Base-by-base conservation (phyloP, 1,140 invertebrate genomes). In the Brachionus sp. region DNA sequence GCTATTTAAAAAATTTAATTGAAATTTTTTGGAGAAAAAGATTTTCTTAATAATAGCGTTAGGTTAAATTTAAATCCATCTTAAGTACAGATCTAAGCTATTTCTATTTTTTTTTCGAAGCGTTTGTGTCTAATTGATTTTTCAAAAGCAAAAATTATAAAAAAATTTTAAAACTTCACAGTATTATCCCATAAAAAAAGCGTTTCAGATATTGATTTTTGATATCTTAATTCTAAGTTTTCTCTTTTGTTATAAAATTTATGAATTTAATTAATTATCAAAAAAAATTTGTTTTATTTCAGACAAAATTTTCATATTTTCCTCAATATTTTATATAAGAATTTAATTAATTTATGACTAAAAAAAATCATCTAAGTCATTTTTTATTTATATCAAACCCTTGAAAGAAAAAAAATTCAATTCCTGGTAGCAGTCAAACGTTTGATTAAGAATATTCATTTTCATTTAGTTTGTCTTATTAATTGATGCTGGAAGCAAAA, bases 311-410 rank as follows among this genome's bases (percentile, higher is more conserved):
- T 57, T 25, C 19, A 57, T 57, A 5, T 57, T 57, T 19, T 57
- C 19, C 19, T 19, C 5, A 16, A 57, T 9, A 5, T 57, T 16
- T 57, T 57, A 57, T 6, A 23, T 57, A 6, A 57, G 19, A 57
- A 57, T 57, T 57, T 57, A 57, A 57, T 57, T 57, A 57, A 57
- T 57, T 57, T 57, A 57, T 57, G n/a, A 57, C 50, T 57, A 19
- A 57, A 57, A n/a, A 57, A 19, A 19, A 19, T 57, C 50, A 57
- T 57, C 19, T 16, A 53, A 23, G 16, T 57, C 50, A 25, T 19
- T 19, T 57, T 57, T 57, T 23, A 25, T 50, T 50, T 16, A 5
- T 0, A 57, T 57, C 50, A 57, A 57, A 57, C 19, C 50, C 50
- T 57, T 57, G 50, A 57, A 57, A 57, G 19, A 57, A 57, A 57